Evolutionary conservation across 2,797 vertebrate genomes (phyloP).

Genomic region (Crenichthys baileyi): DNA sequence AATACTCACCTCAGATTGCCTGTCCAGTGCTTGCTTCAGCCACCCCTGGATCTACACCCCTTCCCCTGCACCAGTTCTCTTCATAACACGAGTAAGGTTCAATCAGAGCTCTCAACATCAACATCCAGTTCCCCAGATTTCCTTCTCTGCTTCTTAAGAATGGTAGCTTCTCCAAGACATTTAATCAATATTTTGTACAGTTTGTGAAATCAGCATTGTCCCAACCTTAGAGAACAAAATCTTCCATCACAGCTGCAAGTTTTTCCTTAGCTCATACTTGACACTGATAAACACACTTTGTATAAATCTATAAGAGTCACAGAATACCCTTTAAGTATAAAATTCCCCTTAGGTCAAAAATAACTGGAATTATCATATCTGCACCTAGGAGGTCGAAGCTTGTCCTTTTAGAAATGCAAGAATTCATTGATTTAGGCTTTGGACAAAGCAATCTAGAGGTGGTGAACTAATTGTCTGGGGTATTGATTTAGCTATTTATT

Average conservation of each 20-base stretch:
- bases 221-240: background rate
- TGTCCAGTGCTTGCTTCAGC: too few species aligned
- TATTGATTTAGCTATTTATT: slow-evolving; percentile 50
- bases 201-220: background rate
- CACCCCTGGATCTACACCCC: too few species aligned
- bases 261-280: background rate
- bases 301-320: background rate
- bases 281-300: background rate
- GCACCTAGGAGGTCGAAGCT: background rate
- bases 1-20: too few species aligned
- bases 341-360: background rate
- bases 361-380: background rate
- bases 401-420: slow-evolving; percentile 24
- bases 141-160: background rate
- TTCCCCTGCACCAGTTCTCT: too few species aligned
- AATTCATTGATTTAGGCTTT: slow-evolving; percentile 51
- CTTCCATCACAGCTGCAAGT: too few species aligned
- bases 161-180: background rate
- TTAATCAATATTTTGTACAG: background rate
- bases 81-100: too few species aligned
- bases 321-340: background rate
- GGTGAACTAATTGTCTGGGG: slow-evolving; percentile 46
- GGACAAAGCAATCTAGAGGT: slow-evolving; percentile 53
- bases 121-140: background rate
- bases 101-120: background rate